Conservation (phyloP, 2,113 vertebrate genomes). For the Parus major region DNA sequence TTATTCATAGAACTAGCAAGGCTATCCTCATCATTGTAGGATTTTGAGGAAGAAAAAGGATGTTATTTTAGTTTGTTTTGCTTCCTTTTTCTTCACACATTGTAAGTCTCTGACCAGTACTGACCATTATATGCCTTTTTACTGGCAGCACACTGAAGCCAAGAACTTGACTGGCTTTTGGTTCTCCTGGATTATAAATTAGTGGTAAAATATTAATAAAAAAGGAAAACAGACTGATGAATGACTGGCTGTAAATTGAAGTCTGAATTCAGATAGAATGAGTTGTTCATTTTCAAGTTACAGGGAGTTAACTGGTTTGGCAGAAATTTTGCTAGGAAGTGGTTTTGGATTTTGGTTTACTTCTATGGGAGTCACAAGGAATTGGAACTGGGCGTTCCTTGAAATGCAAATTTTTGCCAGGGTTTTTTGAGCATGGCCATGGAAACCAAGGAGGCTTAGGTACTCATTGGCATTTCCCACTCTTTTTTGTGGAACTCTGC, state of each 20-base stretch:
- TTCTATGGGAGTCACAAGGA: neutral
- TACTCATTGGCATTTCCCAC: constrained; percentile 45
- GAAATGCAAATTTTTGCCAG: constrained; percentile 59
- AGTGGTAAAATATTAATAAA: neutral
- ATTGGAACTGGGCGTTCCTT: constrained; percentile 49
- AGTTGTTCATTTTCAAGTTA: constrained; percentile 13
- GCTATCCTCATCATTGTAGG: neutral
- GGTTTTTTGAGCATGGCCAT: constrained; percentile 46
- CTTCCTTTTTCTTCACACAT: neutral
- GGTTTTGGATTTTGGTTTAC: constrained; percentile 49
- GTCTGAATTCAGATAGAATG: neutral
- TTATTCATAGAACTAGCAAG: neutral
- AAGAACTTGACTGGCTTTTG: neutral
- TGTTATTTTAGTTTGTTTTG: neutral
- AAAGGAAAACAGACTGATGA: neutral
- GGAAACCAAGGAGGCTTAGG: constrained; percentile 46
- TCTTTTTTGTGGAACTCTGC: constrained; percentile 47
- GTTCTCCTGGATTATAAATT: neutral
- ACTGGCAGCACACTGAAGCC: neutral
- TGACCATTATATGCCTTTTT: neutral
- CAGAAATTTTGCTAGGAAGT: constrained; percentile 56
- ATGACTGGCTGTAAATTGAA: neutral
- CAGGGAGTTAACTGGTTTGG: constrained; percentile 15
- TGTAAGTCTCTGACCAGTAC: neutral
- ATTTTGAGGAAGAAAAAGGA: neutral